Percentiles rank a stretch among this genome's conserved stretches.
Conservation (phyloP, 2,797 vertebrate species). For the Macroramphosus scolopax region DNA sequence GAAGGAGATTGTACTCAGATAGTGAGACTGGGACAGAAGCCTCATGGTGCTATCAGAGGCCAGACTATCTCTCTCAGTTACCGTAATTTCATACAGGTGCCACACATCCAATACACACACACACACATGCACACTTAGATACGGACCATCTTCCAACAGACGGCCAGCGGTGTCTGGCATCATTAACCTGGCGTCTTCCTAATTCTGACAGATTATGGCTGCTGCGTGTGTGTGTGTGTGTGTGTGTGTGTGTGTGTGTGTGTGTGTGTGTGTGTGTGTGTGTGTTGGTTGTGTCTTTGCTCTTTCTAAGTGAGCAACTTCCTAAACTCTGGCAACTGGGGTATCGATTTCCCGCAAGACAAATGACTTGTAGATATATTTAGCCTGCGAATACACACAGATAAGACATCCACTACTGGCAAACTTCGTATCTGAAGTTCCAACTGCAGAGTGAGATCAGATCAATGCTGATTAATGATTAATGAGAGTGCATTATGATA, state of each 20-base stretch:
- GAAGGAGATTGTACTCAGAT: slow-evolving; percentile 43
- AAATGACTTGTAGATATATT: slow-evolving; percentile 27
- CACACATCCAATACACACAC: slow-evolving; percentile 22
- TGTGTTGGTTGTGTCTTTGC: slow-evolving; percentile 23
- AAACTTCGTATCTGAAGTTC: too few relatives aligned
- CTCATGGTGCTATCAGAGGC: slow-evolving; percentile 51
- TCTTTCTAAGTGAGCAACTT: slow-evolving; percentile 39
- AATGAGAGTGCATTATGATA: too few relatives aligned
- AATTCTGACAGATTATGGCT: slow-evolving; percentile 60
- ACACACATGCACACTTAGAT: slow-evolving; percentile 37
- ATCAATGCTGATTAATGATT: too few relatives aligned
- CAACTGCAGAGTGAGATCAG: too few relatives aligned
- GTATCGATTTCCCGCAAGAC: slow-evolving; percentile 21
- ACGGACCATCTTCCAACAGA: slow-evolving; percentile 58
- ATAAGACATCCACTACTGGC: too few relatives aligned
- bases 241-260: slow-evolving; percentile 2
- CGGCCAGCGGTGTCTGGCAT: slow-evolving; percentile 61
- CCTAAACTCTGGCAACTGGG: slow-evolving; percentile 27
- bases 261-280: slow-evolving; percentile 10
- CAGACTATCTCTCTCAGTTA: slow-evolving; percentile 56
- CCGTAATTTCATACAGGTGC: slow-evolving; percentile 63
- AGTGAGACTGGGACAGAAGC: slow-evolving; percentile 25
- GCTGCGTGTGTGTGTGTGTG: slow-evolving; percentile 10
- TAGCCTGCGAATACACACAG: slow-evolving; percentile 1
- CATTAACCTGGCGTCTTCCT: slow-evolving; percentile 64